Base-by-base conservation (phyloP, 2,888 invertebrate genomes). In the Rhimphoctona megacephalus region DNA sequence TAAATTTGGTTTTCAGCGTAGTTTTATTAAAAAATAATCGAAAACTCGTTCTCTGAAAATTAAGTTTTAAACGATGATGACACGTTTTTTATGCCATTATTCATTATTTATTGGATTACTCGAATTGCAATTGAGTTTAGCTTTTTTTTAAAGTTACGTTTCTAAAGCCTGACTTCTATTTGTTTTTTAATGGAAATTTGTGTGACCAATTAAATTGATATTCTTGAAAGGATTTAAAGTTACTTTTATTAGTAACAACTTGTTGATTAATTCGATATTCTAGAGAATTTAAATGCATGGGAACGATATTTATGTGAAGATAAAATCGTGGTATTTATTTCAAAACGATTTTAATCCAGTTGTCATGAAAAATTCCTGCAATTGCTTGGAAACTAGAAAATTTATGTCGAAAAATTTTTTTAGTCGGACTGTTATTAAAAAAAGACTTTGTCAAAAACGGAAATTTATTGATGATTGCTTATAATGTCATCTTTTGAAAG, bases 401-500 rank as follows among this genome's bases (percentile, higher is more conserved):
- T 39, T 33, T 5, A 52, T 7, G 54, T 22, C 7, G 8, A 22
- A 54, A 54, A 54, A 54, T 54, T 54, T 19, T 2, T 54, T 22
- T 22, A 6, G 52, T 52, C n/a, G 52, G 6, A 52, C 6, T 54
- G n/a, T 54, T 25, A 11, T 57, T 14, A 0, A 19, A 11, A 25
- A 5, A 14, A 22, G 4, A 4, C 46, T 3, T 54, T 22, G 54
- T 22, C 54, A 4, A 9, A 54, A 54, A 9, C n/a, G 8, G 17
- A 52, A 52, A 19, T 52, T 52, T 54, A 25, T 54, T 54, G 22
- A 54, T 54, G 8, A 4, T 25, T 25, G 9, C 54, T 54, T 11
- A 52, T n/a, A 52, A 52, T 52, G 52, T 54, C 54, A 54, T 57
- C 57, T 57, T 57, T 57, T 30, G 61, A 61, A 30, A 61, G 61